A percentile compares a stretch with the other conserved stretches of the same genome.
These are phyloP conservation scores for Ophraella communa DNA, from an alignment of 2,888 invertebrate genomes.

Conservation along the genomic window DNA sequence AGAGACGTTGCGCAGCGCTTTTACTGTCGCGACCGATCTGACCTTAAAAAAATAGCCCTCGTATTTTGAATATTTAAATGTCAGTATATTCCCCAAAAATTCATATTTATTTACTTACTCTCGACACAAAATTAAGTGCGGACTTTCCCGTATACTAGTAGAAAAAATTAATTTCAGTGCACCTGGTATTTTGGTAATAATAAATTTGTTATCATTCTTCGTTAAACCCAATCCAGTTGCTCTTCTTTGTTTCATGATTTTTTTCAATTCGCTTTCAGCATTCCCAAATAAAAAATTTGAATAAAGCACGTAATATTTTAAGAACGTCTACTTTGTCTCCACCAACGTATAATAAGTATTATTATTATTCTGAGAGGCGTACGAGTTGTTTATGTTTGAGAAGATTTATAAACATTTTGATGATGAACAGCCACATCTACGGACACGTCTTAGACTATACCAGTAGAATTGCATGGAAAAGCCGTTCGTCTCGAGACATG, in stretches of 20 bases:
- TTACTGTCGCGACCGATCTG: no score
- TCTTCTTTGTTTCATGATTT: not conserved
- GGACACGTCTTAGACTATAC: not conserved
- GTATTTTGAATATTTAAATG: no score
- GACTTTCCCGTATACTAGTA: no score
- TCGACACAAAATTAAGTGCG: no score
- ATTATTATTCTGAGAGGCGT: constrained; percentile 20
- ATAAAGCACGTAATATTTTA: constrained; percentile 4
- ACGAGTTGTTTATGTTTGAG: constrained; percentile 12
- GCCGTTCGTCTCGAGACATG: constrained; percentile 3
- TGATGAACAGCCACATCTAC: constrained; percentile 11
- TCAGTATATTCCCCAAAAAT: no score
- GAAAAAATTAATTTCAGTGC: no score
- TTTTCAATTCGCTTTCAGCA: not conserved
- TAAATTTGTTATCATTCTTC: no score
- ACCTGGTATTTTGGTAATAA: no score
- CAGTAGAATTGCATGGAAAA: not conserved
- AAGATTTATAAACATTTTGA: constrained; percentile 16
- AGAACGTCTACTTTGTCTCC: constrained; percentile 1
- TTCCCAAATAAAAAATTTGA: not conserved
- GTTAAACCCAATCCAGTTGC: no score
- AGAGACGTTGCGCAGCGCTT: no score
- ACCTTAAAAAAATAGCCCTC: no score
- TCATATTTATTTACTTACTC: no score
- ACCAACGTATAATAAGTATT: not conserved